These are phyloP conservation scores for Platysteira castanea DNA, from an alignment of 2,113 vertebrate genomes.

Conservation along the genomic window DNA sequence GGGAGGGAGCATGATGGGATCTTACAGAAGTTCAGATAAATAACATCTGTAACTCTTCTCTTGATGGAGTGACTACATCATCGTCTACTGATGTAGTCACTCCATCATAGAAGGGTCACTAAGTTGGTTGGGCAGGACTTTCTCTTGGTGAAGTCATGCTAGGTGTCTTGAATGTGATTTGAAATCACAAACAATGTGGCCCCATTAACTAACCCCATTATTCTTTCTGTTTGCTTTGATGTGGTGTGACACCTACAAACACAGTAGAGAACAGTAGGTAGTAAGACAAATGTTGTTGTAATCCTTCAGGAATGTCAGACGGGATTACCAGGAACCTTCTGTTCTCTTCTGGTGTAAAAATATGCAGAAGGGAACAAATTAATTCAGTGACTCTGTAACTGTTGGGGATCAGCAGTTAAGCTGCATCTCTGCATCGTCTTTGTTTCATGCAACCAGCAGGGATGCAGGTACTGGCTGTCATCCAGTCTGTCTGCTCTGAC, in stretches of 20 bases:
- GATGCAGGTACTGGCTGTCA: background rate
- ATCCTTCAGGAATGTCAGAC: background rate
- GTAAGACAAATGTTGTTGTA: background rate
- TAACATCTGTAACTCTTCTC: background rate
- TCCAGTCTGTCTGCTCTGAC: background rate
- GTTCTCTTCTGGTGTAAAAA: conserved; percentile 15
- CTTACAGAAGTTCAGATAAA: background rate
- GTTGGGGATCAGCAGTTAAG: background rate
- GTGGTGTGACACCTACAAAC: background rate
- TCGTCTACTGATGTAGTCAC: background rate
- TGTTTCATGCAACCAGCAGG: background rate
- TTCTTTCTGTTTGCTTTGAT: background rate
- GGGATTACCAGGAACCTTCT: background rate
- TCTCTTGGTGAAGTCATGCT: background rate
- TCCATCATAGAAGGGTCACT: background rate
- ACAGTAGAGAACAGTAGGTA: background rate
- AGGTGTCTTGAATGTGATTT: background rate
- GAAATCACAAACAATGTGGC: background rate
- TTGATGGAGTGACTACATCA: no score
- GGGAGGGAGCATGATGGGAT: background rate
- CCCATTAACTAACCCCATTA: background rate
- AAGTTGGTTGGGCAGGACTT: background rate
- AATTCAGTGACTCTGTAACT: background rate
- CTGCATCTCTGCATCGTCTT: background rate
- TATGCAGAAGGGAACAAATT: conserved; percentile 1